These are phyloP conservation scores for Lamellibrachia columna DNA, from an alignment of 2,888 invertebrate genomes.

Conservation along the genomic window DNA sequence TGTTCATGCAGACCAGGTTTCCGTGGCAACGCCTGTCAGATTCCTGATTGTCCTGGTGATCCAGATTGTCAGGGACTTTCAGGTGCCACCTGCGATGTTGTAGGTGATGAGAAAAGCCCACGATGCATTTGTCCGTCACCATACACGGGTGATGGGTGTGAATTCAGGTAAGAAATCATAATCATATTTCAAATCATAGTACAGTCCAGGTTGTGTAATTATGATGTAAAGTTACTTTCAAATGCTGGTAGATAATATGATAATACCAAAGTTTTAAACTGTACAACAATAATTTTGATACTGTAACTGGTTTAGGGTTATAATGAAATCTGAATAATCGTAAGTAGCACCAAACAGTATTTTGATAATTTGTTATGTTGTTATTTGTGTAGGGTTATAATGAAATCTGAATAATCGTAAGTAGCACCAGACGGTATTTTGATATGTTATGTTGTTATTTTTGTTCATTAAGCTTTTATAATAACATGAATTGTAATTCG, in stretches of 20 bases:
- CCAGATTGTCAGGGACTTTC: conserved; percentile 38
- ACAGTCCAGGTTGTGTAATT: not conserved
- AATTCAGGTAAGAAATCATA: conserved; percentile 29
- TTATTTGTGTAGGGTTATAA: not conserved
- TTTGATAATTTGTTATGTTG: not conserved
- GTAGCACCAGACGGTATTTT: not conserved
- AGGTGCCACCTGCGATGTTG: conserved; percentile 41
- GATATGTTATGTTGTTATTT: not conserved
- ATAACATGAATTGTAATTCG: not conserved
- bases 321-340: not conserved
- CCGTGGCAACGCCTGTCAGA: conserved; percentile 47
- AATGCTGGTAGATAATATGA: too few species aligned
- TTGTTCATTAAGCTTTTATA: too few species aligned
- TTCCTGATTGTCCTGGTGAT: conserved; percentile 35
- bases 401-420: not conserved
- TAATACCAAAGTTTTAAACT: too few species aligned
- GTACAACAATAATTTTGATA: not conserved
- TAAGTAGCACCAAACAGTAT: not conserved
- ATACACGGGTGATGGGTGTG: conserved; percentile 50
- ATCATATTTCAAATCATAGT: not conserved
- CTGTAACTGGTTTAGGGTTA: not conserved
- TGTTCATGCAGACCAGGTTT: conserved; percentile 50
- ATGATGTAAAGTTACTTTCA: not conserved
- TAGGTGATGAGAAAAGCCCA: conserved; percentile 42
- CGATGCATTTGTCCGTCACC: conserved; percentile 49